Base-by-base conservation (phyloP, 2,888 invertebrate genomes). In the Cheilosia pagana region DNA sequence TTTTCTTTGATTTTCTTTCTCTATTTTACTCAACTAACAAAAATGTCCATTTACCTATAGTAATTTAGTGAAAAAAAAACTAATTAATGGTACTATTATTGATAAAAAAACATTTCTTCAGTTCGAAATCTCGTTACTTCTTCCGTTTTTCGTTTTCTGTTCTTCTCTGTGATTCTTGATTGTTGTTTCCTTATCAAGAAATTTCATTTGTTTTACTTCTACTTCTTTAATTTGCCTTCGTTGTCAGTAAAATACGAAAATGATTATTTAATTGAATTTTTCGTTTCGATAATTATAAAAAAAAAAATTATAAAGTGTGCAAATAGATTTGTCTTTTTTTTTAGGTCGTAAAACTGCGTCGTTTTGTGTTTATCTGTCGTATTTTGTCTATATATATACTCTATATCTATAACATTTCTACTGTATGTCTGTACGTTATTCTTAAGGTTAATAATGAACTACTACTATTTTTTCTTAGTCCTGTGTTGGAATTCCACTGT, bases 301-400 rank as follows among this genome's bases (percentile, higher is more conserved):
- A 23, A 21, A 50, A 10, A 50, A 50, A 50, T 12, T 48, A 57
- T 81, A 81, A 85, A 81, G 85, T 85, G 85, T 85, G 81, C 85
- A 70, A 81, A 81, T 85, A 85, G 79, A 85, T 76, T 71, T 85
- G 75, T 81, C 81, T 65, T 76, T 75, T 76, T 76, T 75, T 77
- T 70, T 81, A 81, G 86, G 86, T 81, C 81, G 76, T 86, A 81
- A 86, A 67, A 77, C 67, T 76, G 63, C 85, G 81, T 86, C 86
- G 72, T 81, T 86, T 85, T 86, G 86, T 86, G 86, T 86, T 83
- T 86, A 81, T 86, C 81, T 86, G 81, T 81, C 86, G 81, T 81
- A 65, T 72, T 76, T 76, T 86, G 78, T 85, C 85, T 86, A 67
- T 81, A 81, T 67, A 50, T 28, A 48, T 50, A 50, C 50, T 50